Percentiles rank a stretch among this genome's conserved stretches.
These are phyloP conservation scores for Eospalax fontanierii DNA, from an alignment of 2,797 vertebrate genomes.

Conservation along the genomic window DNA sequence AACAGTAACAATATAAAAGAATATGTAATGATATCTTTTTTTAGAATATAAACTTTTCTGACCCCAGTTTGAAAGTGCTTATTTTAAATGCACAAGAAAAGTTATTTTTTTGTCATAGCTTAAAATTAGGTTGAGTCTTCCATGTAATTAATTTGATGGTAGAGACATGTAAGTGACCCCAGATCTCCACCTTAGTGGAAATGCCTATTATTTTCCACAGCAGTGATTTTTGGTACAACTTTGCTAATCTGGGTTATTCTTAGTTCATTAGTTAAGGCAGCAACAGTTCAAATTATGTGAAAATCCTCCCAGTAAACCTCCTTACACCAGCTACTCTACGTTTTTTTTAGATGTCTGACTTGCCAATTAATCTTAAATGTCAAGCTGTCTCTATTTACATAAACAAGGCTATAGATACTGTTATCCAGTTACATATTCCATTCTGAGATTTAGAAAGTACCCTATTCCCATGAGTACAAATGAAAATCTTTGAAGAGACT, in stretches of 20 bases:
- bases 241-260: conserved; percentile 3
- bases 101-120: neutral
- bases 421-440: conserved; percentile 45
- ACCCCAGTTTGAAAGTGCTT: conserved; percentile 12
- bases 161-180: conserved; percentile 8
- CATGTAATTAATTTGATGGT: conserved; percentile 48
- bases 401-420: conserved; percentile 38
- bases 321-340: neutral
- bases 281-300: conserved; percentile 9
- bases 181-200: neutral
- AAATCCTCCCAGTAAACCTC: neutral
- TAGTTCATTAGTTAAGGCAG: neutral
- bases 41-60: conserved; percentile 42
- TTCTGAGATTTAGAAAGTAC: conserved; percentile 21
- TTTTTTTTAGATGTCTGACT: conserved; percentile 41
- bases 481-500: conserved; percentile 40
- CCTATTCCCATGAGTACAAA: conserved; percentile 33
- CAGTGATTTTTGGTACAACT: neutral
- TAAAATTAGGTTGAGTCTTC: conserved; percentile 49
- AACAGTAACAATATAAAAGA: neutral
- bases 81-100: conserved; percentile 54
- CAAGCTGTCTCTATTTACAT: conserved; percentile 53
- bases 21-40: conserved; percentile 40
- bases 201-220: neutral
- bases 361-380: conserved; percentile 61